Base-by-base conservation (phyloP, 2,113 vertebrate genomes). In the Plecturocebus donacophilus region DNA sequence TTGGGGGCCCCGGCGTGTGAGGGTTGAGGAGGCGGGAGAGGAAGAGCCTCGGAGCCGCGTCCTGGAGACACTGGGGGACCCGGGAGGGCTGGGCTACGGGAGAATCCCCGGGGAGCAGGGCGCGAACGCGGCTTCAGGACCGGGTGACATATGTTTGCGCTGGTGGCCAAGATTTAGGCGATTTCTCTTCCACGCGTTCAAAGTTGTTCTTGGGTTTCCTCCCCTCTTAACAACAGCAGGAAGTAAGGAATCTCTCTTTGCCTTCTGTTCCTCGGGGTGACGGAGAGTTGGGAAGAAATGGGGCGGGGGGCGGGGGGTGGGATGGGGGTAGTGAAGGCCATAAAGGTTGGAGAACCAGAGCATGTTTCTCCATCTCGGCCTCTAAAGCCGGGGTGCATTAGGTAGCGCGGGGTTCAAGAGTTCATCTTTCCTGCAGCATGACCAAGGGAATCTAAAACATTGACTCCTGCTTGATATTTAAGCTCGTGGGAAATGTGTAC, bases 331-430 rank as follows among this genome's bases (percentile, higher is more conserved):
- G n/a, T 13, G 83, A 93, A 91, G 77, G 93, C 93, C 93, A 0
- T 68, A 56, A 94, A 93, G 66, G 91, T 86, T 79, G 95, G 40
- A 71, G 83, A 96, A 86, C 90, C 47, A 54, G 80, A 79, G 94
- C 97, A 16, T 47, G 96, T 70, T 83, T 82, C 79, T 95, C 90
- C 79, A 52, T 86, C 79, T 56, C 40, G 32, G 42, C 87, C 97
- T 80, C 85, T 70, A 88, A 95, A 79, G 87, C 89, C 56, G 35
- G 14, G 56, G 20, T 89, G 83, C 61, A 27, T 90, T 95, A 91
- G 95, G 93, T 91, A 73, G 96, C 87, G 81, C 70, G 95, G 70
- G 97, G 98, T 98, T 99, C 98, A 98, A 98, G 98, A 98, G 98
- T 98, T 98, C 98, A 98, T 96, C 96, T 95, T 97, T 90, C 91